These are phyloP conservation scores for Poeciliopsis turrubarensis DNA, from an alignment of 2,113 vertebrate genomes.

Conservation along the genomic window DNA sequence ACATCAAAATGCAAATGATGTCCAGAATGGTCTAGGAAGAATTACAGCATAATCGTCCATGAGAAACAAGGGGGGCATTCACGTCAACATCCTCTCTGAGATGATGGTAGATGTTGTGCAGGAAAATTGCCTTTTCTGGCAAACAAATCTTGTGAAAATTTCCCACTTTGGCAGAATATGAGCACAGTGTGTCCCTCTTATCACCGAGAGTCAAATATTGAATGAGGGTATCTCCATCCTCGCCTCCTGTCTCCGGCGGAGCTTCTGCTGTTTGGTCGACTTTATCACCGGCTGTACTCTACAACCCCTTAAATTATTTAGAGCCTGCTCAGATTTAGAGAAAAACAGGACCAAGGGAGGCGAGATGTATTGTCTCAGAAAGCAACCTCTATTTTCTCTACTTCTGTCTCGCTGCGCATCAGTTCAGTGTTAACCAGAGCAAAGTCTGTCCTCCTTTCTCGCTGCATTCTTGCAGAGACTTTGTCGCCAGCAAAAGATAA, in stretches of 20 bases:
- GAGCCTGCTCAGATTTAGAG: conserved; percentile 45
- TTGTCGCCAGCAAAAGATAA: conserved; percentile 4
- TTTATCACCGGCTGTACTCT: conserved; percentile 63
- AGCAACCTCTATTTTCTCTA: conserved; percentile 53
- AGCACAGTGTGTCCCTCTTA: conserved; percentile 36
- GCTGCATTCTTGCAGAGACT: conserved; percentile 10
- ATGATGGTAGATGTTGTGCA: too few relatives aligned
- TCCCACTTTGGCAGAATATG: conserved; percentile 35
- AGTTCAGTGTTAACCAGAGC: conserved; percentile 58
- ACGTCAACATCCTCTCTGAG: background rate
- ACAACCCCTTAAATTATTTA: conserved; percentile 72
- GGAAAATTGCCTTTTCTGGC: conserved; percentile 23
- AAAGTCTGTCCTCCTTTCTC: conserved; percentile 29
- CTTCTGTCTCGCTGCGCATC: conserved; percentile 55
- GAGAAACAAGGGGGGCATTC: too few relatives aligned
- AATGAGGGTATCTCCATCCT: conserved; percentile 38
- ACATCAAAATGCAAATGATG: too few relatives aligned
- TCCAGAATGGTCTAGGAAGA: too few relatives aligned
- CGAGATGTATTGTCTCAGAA: conserved; percentile 51
- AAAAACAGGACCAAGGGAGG: background rate
- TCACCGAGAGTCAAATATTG: conserved; percentile 47
- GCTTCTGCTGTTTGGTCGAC: conserved; percentile 48
- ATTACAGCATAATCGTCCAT: too few relatives aligned
- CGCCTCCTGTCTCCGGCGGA: conserved; percentile 40
- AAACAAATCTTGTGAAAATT: conserved; percentile 27